Conservation (phyloP, 2,797 vertebrate species). For the Premnoplex brunnescens region DNA sequence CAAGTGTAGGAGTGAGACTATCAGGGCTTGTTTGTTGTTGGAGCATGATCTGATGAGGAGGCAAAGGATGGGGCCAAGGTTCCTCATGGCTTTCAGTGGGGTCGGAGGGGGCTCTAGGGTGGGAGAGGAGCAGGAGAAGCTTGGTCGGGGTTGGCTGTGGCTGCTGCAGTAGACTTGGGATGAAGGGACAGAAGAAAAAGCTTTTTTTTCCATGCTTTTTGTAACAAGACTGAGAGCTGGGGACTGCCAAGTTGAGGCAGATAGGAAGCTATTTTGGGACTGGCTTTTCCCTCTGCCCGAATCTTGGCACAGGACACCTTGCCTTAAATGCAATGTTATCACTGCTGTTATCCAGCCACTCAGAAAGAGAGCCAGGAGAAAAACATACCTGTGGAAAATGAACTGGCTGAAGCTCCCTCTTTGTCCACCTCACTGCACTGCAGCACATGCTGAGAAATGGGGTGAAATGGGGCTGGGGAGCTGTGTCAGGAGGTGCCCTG, state of each 20-base stretch:
- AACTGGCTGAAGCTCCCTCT: background rate
- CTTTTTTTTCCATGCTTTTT: background rate
- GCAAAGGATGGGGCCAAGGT: fast-evolving
- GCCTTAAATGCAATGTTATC: background rate
- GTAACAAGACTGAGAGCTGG: background rate
- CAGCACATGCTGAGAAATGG: fast-evolving
- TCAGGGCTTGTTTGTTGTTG: background rate
- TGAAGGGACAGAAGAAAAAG: background rate
- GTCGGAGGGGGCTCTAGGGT: background rate
- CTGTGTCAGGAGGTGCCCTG: background rate
- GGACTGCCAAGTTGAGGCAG: background rate
- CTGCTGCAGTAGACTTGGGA: background rate
- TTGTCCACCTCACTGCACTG: background rate
- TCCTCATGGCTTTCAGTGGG: background rate
- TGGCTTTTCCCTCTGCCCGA: background rate
- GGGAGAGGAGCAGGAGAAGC: background rate
- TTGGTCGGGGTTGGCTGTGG: background rate
- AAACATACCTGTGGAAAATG: background rate
- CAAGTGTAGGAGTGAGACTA: background rate
- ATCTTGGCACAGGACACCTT: background rate
- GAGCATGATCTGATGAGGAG: background rate
- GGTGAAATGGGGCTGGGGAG: background rate
- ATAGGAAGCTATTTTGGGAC: conserved; percentile 28
- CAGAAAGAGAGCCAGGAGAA: background rate
- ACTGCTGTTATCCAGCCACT: background rate